Percentiles rank a stretch among this genome's conserved stretches.
Conservation (phyloP, 1,140 invertebrate species). For the Eumeta japonica region DNA sequence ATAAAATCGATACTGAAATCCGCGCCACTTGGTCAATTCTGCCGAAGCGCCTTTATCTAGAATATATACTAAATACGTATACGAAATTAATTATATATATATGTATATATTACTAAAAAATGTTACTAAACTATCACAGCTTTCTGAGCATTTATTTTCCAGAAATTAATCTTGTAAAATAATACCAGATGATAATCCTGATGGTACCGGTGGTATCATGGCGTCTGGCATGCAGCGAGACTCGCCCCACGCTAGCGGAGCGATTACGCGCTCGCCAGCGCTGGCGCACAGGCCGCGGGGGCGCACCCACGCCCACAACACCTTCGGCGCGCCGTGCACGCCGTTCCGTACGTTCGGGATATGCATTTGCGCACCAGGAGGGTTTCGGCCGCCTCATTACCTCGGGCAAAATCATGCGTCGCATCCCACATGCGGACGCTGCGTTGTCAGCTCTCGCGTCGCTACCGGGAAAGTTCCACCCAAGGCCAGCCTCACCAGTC, state of each 20-base stretch:
- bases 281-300: slow-evolving; percentile 56
- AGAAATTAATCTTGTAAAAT: too few species aligned
- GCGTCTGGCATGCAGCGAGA: slow-evolving; percentile 88
- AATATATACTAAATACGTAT: too few species aligned
- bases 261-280: slow-evolving; percentile 74
- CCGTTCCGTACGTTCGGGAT: slow-evolving; percentile 91
- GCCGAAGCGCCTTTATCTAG: too few species aligned
- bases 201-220: slow-evolving; percentile 93
- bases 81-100: too few species aligned
- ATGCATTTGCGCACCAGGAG: slow-evolving; percentile 95
- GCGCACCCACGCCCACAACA: slow-evolving; percentile 76
- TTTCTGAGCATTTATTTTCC: too few species aligned
- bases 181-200: slow-evolving; percentile 70
- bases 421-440: slow-evolving; percentile 68
- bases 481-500: slow-evolving; percentile 27
- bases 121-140: too few species aligned
- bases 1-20: too few species aligned
- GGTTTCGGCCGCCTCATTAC: slow-evolving; percentile 98
- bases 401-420: slow-evolving; percentile 95
- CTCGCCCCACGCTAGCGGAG: slow-evolving; percentile 88
- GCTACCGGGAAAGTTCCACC: slow-evolving; percentile 42
- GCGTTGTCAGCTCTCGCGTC: slow-evolving; percentile 53
- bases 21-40: too few species aligned
- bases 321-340: slow-evolving; percentile 82
- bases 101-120: too few species aligned